Percentiles rank a stretch among this genome's conserved stretches.
phyloP scores from a whole-genome alignment of 2,113 vertebrate species.

The Otolemur garnettii region DNA sequence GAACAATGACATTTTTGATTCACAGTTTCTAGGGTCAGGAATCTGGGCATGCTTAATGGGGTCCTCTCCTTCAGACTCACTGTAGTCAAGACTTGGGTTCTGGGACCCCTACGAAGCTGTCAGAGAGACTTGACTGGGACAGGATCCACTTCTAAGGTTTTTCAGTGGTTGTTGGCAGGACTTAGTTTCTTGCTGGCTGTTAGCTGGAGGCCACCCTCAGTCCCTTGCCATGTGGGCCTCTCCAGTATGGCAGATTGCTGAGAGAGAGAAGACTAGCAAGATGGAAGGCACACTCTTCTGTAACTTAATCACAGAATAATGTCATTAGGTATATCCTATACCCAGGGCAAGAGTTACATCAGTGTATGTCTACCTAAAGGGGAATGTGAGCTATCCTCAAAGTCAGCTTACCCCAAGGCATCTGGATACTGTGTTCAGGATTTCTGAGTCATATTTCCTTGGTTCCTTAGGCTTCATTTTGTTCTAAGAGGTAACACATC shows the following conservation, averaged over 20 bases:
- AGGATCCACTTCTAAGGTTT: not conserved
- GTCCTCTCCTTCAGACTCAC: not conserved
- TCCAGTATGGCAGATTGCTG: not conserved
- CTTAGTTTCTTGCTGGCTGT: not conserved
- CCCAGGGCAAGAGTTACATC: no score
- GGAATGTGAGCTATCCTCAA: not conserved
- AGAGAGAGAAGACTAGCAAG: not conserved
- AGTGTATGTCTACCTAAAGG: not conserved
- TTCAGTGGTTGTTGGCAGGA: not conserved
- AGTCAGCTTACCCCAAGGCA: no score
- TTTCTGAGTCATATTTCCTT: not conserved
- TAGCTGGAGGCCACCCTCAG: not conserved
- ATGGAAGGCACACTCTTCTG: not conserved
- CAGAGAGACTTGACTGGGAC: not conserved
- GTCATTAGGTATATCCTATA: not conserved
- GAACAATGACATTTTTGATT: not conserved
- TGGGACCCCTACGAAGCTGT: no score
- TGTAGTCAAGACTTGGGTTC: not conserved
- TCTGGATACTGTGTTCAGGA: not conserved
- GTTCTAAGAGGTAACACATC: not conserved
- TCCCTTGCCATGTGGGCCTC: not conserved
- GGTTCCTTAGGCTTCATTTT: not conserved
- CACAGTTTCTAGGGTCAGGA: not conserved
- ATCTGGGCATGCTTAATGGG: not conserved
- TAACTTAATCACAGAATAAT: not conserved